These are phyloP conservation scores for Athene noctua DNA, from an alignment of 2,113 vertebrate species.

Conservation along the genomic window DNA sequence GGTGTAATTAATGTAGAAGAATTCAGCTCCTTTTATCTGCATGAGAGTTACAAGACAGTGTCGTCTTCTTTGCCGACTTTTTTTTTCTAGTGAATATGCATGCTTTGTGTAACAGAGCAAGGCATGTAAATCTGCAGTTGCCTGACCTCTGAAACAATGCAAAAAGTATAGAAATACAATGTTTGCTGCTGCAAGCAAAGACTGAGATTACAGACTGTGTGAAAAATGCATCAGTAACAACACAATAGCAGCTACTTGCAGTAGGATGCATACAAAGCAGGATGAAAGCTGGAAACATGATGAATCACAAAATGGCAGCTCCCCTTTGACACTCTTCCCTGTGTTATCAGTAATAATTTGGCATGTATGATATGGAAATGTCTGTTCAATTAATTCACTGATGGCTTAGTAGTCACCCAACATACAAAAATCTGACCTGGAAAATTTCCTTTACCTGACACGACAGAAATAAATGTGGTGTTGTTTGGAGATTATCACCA, in stretches of 20 bases:
- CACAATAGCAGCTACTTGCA: background rate
- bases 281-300: background rate
- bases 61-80: background rate
- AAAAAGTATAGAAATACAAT: background rate
- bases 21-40: conserved; percentile 46
- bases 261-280: background rate
- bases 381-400: background rate
- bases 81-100: background rate
- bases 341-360: background rate
- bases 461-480: background rate
- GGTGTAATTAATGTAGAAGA: conserved; percentile 59
- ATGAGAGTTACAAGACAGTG: conserved; percentile 13
- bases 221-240: background rate
- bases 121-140: background rate
- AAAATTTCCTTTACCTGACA: background rate
- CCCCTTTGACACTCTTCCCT: background rate
- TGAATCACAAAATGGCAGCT: background rate
- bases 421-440: background rate
- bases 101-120: background rate
- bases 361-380: background rate
- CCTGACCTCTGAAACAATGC: background rate
- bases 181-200: background rate
- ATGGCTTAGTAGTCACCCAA: background rate
- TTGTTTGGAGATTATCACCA: background rate
- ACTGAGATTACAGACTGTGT: background rate